Evolutionary conservation across 1,140 invertebrate genomes (phyloP).

Genomic region (Hyles vespertilio): DNA sequence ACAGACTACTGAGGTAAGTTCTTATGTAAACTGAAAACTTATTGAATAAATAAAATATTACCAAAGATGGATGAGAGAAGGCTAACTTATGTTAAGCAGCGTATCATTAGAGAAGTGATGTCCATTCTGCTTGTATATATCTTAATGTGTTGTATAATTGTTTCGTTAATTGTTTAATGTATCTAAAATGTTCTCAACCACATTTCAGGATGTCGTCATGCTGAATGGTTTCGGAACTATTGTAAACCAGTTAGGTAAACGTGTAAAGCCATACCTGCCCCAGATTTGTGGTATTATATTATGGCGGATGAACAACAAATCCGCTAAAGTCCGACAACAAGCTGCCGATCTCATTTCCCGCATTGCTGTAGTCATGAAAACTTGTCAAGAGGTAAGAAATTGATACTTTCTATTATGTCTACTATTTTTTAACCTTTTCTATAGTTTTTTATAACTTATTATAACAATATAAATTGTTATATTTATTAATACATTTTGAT

Average conservation of each 20-base stretch:
- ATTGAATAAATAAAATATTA: too few relatives aligned
- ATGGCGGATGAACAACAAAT: conserved; percentile 99
- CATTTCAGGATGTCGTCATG: conserved; percentile 96
- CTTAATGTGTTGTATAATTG: too few relatives aligned
- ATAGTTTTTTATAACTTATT: background rate
- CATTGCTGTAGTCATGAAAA: conserved; percentile 99
- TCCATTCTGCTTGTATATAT: too few relatives aligned
- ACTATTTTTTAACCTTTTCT: background rate
- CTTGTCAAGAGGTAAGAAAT: conserved; percentile 93
- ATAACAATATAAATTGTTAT: background rate
- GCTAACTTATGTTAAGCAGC: too few relatives aligned
- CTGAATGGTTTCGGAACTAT: conserved; percentile 99
- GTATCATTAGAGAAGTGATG: too few relatives aligned
- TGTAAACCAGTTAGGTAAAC: conserved; percentile 97
- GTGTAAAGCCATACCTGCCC: conserved; percentile 98
- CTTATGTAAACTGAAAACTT: too few relatives aligned
- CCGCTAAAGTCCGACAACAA: conserved; percentile 99
- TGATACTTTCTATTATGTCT: background rate
- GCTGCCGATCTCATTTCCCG: conserved; percentile 99
- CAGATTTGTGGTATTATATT: conserved; percentile 99
- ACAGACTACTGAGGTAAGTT: conserved; percentile 95
- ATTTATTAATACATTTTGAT: background rate
- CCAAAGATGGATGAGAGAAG: too few relatives aligned
- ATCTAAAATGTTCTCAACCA: background rate
- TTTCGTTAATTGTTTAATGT: background rate